Evolutionary conservation across 2,113 vertebrate genomes (phyloP).

Genomic region (Nannospalax galili): DNA sequence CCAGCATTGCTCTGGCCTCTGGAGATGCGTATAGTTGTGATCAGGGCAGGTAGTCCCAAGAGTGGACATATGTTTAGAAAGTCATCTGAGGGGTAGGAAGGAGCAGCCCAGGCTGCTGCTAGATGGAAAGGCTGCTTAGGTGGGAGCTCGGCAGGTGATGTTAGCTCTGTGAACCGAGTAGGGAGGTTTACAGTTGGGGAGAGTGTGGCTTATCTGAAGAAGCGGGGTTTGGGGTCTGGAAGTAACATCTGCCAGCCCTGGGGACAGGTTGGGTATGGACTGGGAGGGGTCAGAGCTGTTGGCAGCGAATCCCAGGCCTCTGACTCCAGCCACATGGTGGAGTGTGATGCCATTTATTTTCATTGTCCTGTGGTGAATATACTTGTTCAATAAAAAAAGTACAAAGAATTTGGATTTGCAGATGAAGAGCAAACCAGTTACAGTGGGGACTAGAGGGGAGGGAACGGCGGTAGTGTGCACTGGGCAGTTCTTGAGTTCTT

Average conservation of each 20-base stretch:
- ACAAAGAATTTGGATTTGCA: neutral
- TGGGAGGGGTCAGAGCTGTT: neutral
- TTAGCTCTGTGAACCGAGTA: neutral
- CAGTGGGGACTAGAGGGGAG: too few relatives aligned
- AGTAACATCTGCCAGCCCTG: neutral
- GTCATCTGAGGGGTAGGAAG: neutral
- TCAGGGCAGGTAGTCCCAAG: neutral
- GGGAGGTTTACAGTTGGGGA: neutral
- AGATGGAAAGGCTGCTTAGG: neutral
- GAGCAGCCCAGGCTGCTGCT: neutral
- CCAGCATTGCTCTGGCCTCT: neutral
- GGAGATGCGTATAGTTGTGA: neutral
- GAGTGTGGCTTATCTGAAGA: neutral
- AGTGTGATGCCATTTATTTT: neutral
- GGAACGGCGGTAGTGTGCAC: neutral
- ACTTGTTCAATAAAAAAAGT: neutral
- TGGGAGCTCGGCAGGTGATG: too few relatives aligned
- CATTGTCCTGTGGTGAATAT: neutral
- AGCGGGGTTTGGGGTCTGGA: neutral
- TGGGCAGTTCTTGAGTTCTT: too few relatives aligned
- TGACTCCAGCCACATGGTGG: neutral
- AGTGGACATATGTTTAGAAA: neutral
- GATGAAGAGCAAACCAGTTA: neutral
- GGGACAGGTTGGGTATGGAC: neutral
- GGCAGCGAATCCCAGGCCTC: too few relatives aligned